Percentiles rank a stretch among this genome's conserved stretches.
Evolutionary conservation across 2,888 invertebrate genomes (phyloP).

Genomic region (Drosophila nigritarsus): DNA sequence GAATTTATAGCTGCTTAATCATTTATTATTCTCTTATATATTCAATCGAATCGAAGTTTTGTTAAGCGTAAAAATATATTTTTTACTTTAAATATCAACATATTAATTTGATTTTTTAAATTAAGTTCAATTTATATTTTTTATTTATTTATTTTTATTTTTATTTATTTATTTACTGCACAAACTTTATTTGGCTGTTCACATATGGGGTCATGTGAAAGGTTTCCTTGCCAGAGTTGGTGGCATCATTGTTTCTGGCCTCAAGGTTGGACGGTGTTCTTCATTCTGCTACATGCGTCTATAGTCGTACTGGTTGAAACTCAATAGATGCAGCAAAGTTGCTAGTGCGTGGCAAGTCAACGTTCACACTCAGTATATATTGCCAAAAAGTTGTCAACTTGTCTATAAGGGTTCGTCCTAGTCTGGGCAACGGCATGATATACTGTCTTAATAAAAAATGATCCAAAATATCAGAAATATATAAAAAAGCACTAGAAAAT

Average conservation of each 20-base stretch:
- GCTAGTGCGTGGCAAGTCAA: too few relatives aligned
- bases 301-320: neutral
- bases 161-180: too few relatives aligned
- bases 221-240: neutral
- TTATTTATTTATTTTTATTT: too few relatives aligned
- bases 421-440: neutral
- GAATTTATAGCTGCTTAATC: neutral
- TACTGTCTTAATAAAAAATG: neutral
- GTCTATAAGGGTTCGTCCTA: neutral
- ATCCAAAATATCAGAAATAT: neutral
- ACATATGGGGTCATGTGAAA: neutral
- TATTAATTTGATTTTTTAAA: too few relatives aligned
- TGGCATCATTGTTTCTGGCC: neutral
- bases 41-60: neutral
- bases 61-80: neutral
- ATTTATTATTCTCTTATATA: neutral
- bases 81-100: neutral
- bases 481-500: neutral
- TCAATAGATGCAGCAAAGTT: neutral
- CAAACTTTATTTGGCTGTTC: neutral
- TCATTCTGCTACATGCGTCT: neutral
- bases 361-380: neutral
- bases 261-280: too few relatives aligned
- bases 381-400: neutral
- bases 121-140: too few relatives aligned